Base-by-base conservation (phyloP, 2,113 vertebrate genomes). In the Vireo altiloquus region DNA sequence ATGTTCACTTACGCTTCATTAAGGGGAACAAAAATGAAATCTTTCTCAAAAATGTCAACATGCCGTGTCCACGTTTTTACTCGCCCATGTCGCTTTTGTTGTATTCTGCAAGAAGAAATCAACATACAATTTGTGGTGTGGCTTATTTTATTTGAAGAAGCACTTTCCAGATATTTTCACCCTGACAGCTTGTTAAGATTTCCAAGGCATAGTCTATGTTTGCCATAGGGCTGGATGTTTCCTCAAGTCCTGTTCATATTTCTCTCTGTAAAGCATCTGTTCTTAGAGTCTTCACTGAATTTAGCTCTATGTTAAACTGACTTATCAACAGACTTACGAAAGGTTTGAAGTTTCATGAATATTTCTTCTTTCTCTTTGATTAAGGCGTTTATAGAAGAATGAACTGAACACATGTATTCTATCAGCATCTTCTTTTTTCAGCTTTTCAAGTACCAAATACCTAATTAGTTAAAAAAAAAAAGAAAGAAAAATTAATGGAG, bases 11-110 rank as follows among this genome's bases (percentile, higher is more conserved):
- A 99, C 99, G 99, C 99, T 98, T 99, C 99, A 87, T 99, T 99
- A 93, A 99, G 99, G 91, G 99, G 99, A 95, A 99, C 99, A 94
- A 99, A 99, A 96, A 99, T 99, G 97, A 99, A 99, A 94, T 99
- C 99, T 94, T 99, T 99, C 95, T 99, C 99, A 96, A 99, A 99
- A 82, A 99, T 98, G 90, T 99, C 99, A 76, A 99, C 99, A 10
- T 99, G 99, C 13, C 99, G 98, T 6, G 99, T 99, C 99, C 99
- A 99, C 2, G 99, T 99, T 98, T 99, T 99, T 1, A 99, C 99
- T 96, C 99, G 95, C 82, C 99, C 99, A 90, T 99, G 99, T 66
- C 99, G 98, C 87, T 99, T 98, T 54, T 99, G 99, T 84, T 99
- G 99, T 96, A 99, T 98, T 72, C 99, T 99, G 95, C 37, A 96